phyloP scores from a whole-genome alignment of 1,140 invertebrate genomes.

The Drosophila lowei region DNA sequence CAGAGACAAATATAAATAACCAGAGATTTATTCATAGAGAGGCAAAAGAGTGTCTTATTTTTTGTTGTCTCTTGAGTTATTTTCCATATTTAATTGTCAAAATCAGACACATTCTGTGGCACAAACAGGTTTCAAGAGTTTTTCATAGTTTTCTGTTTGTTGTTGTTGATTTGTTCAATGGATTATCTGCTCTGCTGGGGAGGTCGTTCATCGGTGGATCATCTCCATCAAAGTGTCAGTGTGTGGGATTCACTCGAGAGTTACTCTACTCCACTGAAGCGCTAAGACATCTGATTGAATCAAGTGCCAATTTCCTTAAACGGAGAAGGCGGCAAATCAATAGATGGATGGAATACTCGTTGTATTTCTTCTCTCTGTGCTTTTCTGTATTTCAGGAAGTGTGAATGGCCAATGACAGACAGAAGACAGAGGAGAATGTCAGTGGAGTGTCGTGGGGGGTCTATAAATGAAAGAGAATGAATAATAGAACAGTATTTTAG shows the following conservation, averaged over 20 bases:
- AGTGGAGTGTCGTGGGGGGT: too few species aligned
- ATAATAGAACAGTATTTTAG: constrained; percentile 2
- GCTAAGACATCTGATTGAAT: constrained; percentile 54
- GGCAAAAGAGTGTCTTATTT: constrained; percentile 4
- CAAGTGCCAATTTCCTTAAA: constrained; percentile 61
- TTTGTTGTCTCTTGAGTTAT: too few species aligned
- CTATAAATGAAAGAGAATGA: not conserved
- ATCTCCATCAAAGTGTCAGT: constrained; percentile 44
- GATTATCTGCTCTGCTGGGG: too few species aligned
- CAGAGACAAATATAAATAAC: constrained; percentile 26
- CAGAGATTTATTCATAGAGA: constrained; percentile 16
- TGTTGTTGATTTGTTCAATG: too few species aligned
- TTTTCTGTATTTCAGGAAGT: too few species aligned
- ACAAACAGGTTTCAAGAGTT: too few species aligned
- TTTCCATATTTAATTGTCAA: constrained; percentile 20
- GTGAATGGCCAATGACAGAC: too few species aligned
- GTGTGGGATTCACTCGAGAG: constrained; percentile 11
- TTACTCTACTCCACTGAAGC: constrained; percentile 13
- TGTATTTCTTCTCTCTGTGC: too few species aligned
- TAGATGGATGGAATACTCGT: too few species aligned
- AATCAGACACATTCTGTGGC: too few species aligned
- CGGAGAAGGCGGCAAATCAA: constrained; percentile 16
- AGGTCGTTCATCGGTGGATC: constrained; percentile 13
- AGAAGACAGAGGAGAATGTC: too few species aligned
- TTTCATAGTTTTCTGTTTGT: too few species aligned